phyloP scores from a whole-genome alignment of 2,888 invertebrate species.

The Cataglyphis albicans region DNA sequence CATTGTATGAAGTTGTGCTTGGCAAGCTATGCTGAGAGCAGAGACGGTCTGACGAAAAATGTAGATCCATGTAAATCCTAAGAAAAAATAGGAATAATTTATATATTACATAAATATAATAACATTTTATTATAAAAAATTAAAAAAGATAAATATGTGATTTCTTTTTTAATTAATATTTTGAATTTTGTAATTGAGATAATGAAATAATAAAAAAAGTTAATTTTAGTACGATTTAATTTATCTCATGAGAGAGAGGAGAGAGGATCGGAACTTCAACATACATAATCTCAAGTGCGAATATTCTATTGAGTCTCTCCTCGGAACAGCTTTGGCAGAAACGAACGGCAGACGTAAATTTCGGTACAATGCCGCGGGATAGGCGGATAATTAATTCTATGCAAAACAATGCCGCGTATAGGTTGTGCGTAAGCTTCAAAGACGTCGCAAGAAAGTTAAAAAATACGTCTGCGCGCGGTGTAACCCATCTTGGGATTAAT shows the following conservation, averaged over 20 bases:
- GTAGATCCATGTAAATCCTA: no score
- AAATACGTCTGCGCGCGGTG: constrained; percentile 20
- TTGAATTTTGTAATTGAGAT: not conserved
- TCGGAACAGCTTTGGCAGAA: constrained; percentile 26
- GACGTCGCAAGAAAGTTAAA: constrained; percentile 36
- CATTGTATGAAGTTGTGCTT: constrained; percentile 57
- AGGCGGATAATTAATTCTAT: constrained; percentile 54
- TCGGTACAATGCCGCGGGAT: constrained; percentile 48
- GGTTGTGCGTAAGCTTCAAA: constrained; percentile 37
- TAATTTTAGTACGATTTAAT: not conserved
- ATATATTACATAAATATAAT: not conserved
- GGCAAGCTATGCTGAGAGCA: not conserved
- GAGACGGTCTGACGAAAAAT: not conserved
- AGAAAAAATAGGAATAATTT: not conserved
- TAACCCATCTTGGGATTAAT: constrained; percentile 46
- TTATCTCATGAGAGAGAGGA: not conserved
- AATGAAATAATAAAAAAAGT: not conserved
- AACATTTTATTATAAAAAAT: not conserved
- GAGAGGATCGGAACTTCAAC: not conserved
- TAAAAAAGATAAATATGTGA: not conserved
- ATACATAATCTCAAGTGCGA: not conserved
- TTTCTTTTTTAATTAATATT: not conserved
- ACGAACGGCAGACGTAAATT: constrained; percentile 64
- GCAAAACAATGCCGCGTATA: constrained; percentile 34
- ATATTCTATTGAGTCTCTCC: not conserved